Conservation (phyloP, 2,888 invertebrate species). For the Pyrrhia umbra region DNA sequence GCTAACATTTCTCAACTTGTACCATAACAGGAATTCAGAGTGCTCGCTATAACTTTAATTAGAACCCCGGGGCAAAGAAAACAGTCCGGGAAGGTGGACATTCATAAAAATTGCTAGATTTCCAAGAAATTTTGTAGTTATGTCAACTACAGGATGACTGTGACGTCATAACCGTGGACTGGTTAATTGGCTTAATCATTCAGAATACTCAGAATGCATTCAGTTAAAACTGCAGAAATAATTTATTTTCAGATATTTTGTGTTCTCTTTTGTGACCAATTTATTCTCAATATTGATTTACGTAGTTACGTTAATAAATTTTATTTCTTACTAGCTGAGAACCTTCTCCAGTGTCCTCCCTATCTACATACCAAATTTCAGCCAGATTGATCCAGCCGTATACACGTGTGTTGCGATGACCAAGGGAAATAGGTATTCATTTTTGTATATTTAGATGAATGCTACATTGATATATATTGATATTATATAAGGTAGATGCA, state of each 20-base stretch:
- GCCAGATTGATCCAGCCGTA: too few species aligned
- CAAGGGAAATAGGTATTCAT: too few species aligned
- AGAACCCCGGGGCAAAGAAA: slow-evolving; percentile 80
- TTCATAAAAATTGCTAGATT: slow-evolving; percentile 74
- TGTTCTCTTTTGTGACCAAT: neutral
- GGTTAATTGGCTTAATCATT: slow-evolving; percentile 23
- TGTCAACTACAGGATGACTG: slow-evolving; percentile 8
- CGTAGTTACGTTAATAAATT: neutral
- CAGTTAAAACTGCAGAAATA: neutral
- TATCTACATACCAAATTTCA: too few species aligned
- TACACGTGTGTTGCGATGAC: too few species aligned
- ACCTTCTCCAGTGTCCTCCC: too few species aligned
- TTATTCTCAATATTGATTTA: neutral
- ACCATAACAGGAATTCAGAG: slow-evolving; percentile 63
- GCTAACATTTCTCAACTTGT: slow-evolving; percentile 58
- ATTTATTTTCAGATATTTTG: neutral
- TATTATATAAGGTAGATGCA: too few species aligned
- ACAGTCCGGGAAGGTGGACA: slow-evolving; percentile 71
- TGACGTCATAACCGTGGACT: slow-evolving; percentile 13
- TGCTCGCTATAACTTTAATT: slow-evolving; percentile 84
- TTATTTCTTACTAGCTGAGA: too few species aligned
- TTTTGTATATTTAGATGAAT: too few species aligned
- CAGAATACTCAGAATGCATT: neutral
- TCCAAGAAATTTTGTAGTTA: slow-evolving; percentile 57
- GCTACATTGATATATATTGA: too few species aligned